These are phyloP conservation scores for Choristoneura rosaceana DNA, from an alignment of 2,888 invertebrate species.

Conservation along the genomic window DNA sequence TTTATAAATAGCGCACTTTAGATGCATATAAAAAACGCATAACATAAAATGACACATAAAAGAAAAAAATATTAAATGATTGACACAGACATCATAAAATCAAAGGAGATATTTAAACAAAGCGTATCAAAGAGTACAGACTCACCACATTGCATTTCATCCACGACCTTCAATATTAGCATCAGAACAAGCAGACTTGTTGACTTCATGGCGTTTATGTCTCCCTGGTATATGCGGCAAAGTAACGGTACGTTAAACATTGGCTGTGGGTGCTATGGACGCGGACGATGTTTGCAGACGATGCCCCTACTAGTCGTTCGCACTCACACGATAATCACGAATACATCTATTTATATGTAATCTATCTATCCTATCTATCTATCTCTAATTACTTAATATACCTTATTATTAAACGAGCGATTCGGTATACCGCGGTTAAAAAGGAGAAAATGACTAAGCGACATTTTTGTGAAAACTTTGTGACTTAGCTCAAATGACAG, in stretches of 20 bases:
- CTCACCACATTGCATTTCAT: slow-evolving; percentile 54
- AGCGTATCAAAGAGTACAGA: background rate
- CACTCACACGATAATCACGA: background rate
- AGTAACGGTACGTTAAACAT: background rate
- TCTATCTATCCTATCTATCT: too few species aligned
- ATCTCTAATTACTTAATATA: too few species aligned
- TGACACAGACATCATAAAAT: slow-evolving; percentile 11
- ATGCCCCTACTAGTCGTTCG: background rate
- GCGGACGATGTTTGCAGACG: background rate
- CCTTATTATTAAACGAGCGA: too few species aligned
- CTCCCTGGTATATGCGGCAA: slow-evolving; percentile 2
- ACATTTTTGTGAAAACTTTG: too few species aligned
- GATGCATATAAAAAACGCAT: too few species aligned
- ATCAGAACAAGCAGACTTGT: slow-evolving; percentile 43
- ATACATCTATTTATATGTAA: too few species aligned
- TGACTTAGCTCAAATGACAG: too few species aligned
- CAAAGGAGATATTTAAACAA: background rate
- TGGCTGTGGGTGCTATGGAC: background rate
- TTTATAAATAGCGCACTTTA: too few species aligned
- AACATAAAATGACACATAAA: background rate
- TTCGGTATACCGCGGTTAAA: too few species aligned
- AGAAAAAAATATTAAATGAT: background rate
- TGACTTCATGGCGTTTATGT: slow-evolving; percentile 24
- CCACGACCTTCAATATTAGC: slow-evolving; percentile 48
- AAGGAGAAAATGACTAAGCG: too few species aligned